Conservation (phyloP, 53 echinoderm and acorn worm genomes). For the Actinopyga echinites region DNA sequence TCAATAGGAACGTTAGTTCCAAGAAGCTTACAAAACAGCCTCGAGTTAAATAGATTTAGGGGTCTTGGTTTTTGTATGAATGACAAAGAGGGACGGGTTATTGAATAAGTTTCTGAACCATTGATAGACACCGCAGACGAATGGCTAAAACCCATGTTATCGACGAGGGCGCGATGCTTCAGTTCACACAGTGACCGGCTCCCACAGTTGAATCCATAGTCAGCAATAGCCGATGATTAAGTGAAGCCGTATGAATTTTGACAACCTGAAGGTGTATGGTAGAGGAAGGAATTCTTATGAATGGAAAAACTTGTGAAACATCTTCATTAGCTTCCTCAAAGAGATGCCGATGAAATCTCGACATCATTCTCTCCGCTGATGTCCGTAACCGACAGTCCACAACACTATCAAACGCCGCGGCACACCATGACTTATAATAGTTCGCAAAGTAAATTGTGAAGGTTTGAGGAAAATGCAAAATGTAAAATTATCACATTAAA, state of each 20-base stretch:
- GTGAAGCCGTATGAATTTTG: constrained; percentile 2
- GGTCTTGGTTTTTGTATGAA: background rate
- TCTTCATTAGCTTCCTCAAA: too few species aligned
- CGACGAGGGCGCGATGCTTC: background rate
- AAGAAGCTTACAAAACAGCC: constrained; percentile 21
- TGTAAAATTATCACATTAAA: too few species aligned
- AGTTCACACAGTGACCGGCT: background rate
- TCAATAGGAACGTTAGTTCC: constrained; percentile 4
- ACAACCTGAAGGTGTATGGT: constrained; percentile 7
- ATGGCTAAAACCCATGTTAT: background rate
- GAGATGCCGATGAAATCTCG: too few species aligned
- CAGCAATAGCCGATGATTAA: background rate
- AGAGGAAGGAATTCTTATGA: background rate
- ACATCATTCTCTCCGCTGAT: too few species aligned
- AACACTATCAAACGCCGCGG: too few species aligned
- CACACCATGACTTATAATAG: too few species aligned
- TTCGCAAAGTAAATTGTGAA: too few species aligned
- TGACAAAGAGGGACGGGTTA: background rate
- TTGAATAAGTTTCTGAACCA: constrained; percentile 3
- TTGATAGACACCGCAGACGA: background rate
- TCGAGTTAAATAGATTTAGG: constrained; percentile 3
- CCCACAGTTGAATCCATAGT: constrained; percentile 5
- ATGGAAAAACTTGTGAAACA: too few species aligned
- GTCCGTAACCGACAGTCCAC: too few species aligned
- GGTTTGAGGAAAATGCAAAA: too few species aligned